Conservation (phyloP, 1,140 invertebrate species). For the Scaptomyza pallida region DNA sequence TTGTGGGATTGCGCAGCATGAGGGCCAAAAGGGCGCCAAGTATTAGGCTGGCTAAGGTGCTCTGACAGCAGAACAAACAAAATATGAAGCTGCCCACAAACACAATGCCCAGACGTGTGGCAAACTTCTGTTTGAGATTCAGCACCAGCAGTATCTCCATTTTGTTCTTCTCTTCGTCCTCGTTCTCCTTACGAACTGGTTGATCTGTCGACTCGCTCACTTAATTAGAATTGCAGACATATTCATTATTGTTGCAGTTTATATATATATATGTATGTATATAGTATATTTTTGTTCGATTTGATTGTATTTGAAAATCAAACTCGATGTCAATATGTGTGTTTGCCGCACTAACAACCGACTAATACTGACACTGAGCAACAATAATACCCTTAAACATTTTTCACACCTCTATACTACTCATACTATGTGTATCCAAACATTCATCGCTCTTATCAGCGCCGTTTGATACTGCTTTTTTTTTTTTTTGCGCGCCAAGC, state of each 20-base stretch:
- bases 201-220: slow-evolving; percentile 48
- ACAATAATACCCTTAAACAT: not conserved
- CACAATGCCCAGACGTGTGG: slow-evolving; percentile 57
- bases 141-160: slow-evolving; percentile 76
- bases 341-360: not conserved
- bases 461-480: slow-evolving; percentile 19
- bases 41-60: slow-evolving; percentile 50
- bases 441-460: slow-evolving; percentile 20
- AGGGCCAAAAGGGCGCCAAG: slow-evolving; percentile 66
- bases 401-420: not conserved
- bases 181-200: slow-evolving; percentile 34
- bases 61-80: slow-evolving; percentile 47
- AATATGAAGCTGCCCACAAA: slow-evolving; percentile 56
- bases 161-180: slow-evolving; percentile 27
- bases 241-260: slow-evolving; percentile 13
- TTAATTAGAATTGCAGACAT: slow-evolving; percentile 46
- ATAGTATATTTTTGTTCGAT: not conserved
- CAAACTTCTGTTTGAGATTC: slow-evolving; percentile 71
- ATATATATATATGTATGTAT: no score
- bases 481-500: no score
- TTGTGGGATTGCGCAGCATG: slow-evolving; percentile 57
- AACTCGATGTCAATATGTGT: slow-evolving; percentile 30
- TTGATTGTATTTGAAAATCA: slow-evolving; percentile 12
- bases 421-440: not conserved
- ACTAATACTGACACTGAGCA: slow-evolving; percentile 8